Base-by-base conservation (phyloP, 2,888 invertebrate genomes). In the Ditylenchus weischeri region DNA sequence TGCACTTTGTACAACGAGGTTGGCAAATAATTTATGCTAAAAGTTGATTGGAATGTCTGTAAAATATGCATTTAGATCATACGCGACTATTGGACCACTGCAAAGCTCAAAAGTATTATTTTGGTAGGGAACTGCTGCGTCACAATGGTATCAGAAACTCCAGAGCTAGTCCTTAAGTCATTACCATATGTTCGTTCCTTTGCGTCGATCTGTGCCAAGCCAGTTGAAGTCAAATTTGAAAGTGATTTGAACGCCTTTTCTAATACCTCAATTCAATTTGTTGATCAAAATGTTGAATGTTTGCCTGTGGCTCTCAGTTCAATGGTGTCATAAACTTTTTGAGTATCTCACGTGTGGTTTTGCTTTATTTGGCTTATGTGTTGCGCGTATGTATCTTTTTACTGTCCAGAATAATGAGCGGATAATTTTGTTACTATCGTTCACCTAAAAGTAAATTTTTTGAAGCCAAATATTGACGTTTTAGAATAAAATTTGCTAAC, bases 211-310 rank as follows among this genome's bases (percentile, higher is more conserved):
- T 59, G 59, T 43, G 54, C 21, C 8, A 59, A 43, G 19, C 36
- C 35, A 29, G n/a, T 19, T 35, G 13, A 38, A 59, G 15, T 43
- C 6, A 21, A 19, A 13, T 59, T 59, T n/a, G 59, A 59, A 19
- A 19, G 35, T 21, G 36, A 43, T 38, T 36, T 15, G 3, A 1
- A 21, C 6, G 59, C 59, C 10, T 59, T 59, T 43, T 19, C 35
- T 35, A 13, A 13, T 59, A 59, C 59, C 59, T 35, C 59, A 8
- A 36, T 59, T 19, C 59, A 59, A 43, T 59, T 59, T 59, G 59
- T 54, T 29, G 54, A 54, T 43, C 43, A 43, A 11, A 54, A 11
- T 11, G n/a, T 54, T 11, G n/a, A 54, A 54, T 11, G 2, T 15
- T 54, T 54, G 54, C 21, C 23, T 54, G 54, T 21, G 29, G 29